Evolutionary conservation across 2,797 vertebrate species (phyloP).

Genomic region (Acestrorhynchus altus): DNA sequence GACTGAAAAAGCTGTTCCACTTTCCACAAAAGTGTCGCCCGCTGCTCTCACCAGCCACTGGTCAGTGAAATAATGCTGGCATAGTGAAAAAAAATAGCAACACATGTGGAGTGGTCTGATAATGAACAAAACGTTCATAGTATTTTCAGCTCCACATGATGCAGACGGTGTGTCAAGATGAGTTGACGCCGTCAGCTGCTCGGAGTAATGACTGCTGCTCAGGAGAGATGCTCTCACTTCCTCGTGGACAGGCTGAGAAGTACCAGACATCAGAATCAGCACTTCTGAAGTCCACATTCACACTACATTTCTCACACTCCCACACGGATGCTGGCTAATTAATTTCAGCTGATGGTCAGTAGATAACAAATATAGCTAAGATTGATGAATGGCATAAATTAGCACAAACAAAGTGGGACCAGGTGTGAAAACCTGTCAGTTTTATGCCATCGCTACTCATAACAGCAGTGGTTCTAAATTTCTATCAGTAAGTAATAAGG

Average conservation of each 20-base stretch:
- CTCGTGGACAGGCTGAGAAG: conserved; percentile 22
- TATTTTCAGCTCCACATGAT: conserved; percentile 1
- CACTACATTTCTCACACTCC: conserved; percentile 26
- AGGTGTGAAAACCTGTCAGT: conserved; percentile 13
- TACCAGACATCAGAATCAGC: conserved; percentile 40
- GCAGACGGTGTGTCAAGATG: conserved; percentile 22
- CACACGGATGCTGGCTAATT: conserved; percentile 37
- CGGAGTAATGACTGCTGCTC: conserved; percentile 43
- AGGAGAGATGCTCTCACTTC: conserved; percentile 41
- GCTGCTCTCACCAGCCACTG: too few species aligned
- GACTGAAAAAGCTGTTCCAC: too few species aligned
- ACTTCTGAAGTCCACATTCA: conserved; percentile 36
- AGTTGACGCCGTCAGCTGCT: conserved; percentile 32
- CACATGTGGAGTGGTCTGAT: too few species aligned
- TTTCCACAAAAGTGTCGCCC: too few species aligned
- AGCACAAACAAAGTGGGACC: conserved; percentile 25
- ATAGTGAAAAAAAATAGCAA: too few species aligned
- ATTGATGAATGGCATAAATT: conserved; percentile 41
- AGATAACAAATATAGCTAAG: conserved; percentile 26
- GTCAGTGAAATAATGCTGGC: too few species aligned
- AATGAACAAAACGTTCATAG: conserved; percentile 10
- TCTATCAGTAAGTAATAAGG: background rate
- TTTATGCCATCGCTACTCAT: conserved; percentile 23
- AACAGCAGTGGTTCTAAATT: conserved; percentile 6
- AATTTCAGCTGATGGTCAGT: conserved; percentile 47